Conservation (phyloP, 2,797 vertebrate species). For the Sebastes taczanowskii region DNA sequence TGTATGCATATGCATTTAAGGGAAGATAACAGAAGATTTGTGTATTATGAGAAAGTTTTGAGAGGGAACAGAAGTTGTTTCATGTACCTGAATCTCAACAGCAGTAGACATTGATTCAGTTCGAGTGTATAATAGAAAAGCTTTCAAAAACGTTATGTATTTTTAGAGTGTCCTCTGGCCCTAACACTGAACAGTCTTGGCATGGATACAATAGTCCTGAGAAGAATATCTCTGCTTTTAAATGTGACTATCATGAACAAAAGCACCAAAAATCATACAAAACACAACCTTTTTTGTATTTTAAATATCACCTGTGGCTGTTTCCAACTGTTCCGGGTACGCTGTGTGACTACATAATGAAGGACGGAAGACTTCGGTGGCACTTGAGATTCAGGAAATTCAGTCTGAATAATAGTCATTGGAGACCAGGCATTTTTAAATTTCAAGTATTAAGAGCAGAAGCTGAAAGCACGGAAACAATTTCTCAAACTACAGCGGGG, state of each 20-base stretch:
- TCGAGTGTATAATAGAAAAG: background rate
- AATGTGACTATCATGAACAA: conserved; percentile 23
- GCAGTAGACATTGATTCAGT: background rate
- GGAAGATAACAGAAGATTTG: background rate
- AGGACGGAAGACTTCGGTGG: conserved; percentile 22
- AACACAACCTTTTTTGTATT: conserved; percentile 32
- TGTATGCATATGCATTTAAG: background rate
- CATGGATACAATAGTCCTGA: background rate
- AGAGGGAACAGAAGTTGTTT: background rate
- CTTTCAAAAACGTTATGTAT: background rate
- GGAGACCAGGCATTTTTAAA: conserved; percentile 24
- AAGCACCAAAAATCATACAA: conserved; percentile 26
- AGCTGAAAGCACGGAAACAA: conserved; percentile 35
- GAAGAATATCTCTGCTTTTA: conserved; percentile 15
- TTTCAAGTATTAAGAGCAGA: conserved; percentile 22
- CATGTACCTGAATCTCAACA: background rate
- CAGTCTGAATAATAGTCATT: conserved; percentile 47
- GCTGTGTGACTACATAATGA: conserved; percentile 49
- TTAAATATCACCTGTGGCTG: conserved; percentile 48
- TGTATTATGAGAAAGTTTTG: background rate
- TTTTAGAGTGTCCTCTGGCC: background rate
- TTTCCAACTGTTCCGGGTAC: conserved; percentile 26
- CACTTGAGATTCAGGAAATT: conserved; percentile 44
- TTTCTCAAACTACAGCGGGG: conserved; percentile 25
- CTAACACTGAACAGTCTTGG: background rate